Percentiles rank a stretch among this genome's conserved stretches.
Conservation (phyloP, 2,113 vertebrate species). For the Amphiprion ocellaris region DNA sequence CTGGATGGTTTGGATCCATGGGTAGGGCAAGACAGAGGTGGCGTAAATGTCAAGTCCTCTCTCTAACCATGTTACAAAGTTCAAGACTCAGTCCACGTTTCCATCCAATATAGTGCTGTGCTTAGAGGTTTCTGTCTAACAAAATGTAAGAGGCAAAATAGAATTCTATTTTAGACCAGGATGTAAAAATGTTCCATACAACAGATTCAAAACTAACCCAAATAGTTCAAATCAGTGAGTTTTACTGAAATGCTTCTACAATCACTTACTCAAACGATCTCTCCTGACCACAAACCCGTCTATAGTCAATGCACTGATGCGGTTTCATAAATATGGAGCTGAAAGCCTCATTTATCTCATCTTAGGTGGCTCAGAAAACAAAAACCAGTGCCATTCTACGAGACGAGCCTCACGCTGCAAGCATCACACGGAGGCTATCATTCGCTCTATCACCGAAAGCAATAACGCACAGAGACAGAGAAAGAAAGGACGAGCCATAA, state of each 20-base stretch:
- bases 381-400: slow-evolving; percentile 43
- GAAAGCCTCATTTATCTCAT: slow-evolving; percentile 55
- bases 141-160: background rate
- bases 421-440: slow-evolving; percentile 51
- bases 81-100: slow-evolving; percentile 1
- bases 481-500: slow-evolving; percentile 55
- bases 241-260: background rate
- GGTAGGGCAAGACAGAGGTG: slow-evolving; percentile 33
- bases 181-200: background rate
- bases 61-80: slow-evolving; percentile 37
- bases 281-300: slow-evolving; percentile 22
- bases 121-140: background rate
- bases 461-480: slow-evolving; percentile 51
- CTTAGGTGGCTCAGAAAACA: slow-evolving; percentile 44
- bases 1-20: slow-evolving; percentile 31
- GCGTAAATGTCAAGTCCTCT: slow-evolving; percentile 68
- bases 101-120: background rate
- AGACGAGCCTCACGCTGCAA: slow-evolving; percentile 43
- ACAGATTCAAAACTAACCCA: background rate
- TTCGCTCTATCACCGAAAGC: slow-evolving; percentile 56
- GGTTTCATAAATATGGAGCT: slow-evolving; percentile 40
- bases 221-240: background rate
- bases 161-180: background rate
- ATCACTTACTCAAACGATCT: background rate
- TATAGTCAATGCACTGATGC: slow-evolving; percentile 14